phyloP scores from a whole-genome alignment of 2,797 vertebrate species.

The Lateolabrax maculatus region DNA sequence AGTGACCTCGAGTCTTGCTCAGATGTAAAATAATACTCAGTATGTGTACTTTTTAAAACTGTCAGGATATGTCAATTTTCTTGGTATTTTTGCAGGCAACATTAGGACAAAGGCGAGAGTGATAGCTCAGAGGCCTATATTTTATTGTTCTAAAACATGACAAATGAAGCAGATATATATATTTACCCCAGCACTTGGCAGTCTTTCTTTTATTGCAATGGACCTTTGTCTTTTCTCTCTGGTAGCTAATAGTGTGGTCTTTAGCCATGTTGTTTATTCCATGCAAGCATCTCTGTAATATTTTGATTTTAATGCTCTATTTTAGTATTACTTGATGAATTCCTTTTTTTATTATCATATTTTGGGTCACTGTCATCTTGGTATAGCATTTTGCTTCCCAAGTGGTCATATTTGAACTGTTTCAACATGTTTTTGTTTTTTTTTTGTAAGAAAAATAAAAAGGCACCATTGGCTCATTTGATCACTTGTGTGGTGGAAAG shows the following conservation, averaged over 20 bases:
- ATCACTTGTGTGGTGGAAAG: constrained; percentile 62
- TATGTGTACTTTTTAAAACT: constrained; percentile 88
- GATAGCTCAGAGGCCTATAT: constrained; percentile 89
- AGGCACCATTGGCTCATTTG: constrained; percentile 86
- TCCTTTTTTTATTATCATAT: constrained; percentile 81
- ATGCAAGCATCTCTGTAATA: constrained; percentile 96
- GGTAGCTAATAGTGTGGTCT: constrained; percentile 97
- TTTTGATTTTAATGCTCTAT: constrained; percentile 87
- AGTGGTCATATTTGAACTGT: constrained; percentile 87
- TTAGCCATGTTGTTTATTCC: constrained; percentile 96
- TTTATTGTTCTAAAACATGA: constrained; percentile 89
- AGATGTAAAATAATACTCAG: constrained; percentile 89
- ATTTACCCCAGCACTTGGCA: constrained; percentile 99
- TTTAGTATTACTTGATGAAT: constrained; percentile 87
- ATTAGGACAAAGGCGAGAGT: constrained; percentile 86
- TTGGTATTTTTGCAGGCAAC: constrained; percentile 89
- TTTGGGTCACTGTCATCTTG: constrained; percentile 88
- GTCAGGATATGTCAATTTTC: constrained; percentile 88
- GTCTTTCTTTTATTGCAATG: constrained; percentile 97
- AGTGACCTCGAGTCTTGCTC: constrained; percentile 89
- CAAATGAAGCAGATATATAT: constrained; percentile 96
- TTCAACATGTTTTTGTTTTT: constrained; percentile 83
- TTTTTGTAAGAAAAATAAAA: constrained; percentile 87
- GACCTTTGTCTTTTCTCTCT: constrained; percentile 92
- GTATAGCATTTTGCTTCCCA: constrained; percentile 87